These are phyloP conservation scores for Morelia viridis DNA, from an alignment of 2,797 vertebrate genomes.

Conservation along the genomic window DNA sequence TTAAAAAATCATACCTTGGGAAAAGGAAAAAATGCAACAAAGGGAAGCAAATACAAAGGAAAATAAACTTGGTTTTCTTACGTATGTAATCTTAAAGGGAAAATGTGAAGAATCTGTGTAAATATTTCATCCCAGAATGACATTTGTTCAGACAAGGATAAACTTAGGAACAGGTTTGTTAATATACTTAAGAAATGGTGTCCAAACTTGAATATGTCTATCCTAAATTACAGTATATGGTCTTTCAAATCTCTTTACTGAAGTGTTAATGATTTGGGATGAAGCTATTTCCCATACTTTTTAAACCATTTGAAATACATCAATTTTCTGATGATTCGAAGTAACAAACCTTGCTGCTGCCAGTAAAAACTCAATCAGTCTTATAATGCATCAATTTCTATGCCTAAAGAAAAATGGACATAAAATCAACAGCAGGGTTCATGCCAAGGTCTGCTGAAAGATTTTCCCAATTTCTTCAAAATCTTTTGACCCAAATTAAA, in stretches of 20 bases:
- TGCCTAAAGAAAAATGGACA: not conserved
- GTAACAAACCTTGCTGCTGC: not conserved
- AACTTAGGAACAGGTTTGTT: not conserved
- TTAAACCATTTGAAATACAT: not conserved
- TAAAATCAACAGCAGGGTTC: not conserved
- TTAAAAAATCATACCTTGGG: not conserved
- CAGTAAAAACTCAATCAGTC: not conserved
- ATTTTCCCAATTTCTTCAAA: not conserved
- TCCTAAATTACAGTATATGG: not conserved
- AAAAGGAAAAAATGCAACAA: not conserved
- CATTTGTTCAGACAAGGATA: not conserved
- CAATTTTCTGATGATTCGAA: not conserved
- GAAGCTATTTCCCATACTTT: not conserved
- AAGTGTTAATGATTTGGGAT: not conserved
- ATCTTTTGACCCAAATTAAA: not conserved
- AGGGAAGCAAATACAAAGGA: not conserved
- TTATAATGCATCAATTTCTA: not conserved
- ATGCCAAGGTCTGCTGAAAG: not conserved
- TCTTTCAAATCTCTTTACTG: not conserved
- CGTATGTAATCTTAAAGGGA: not conserved
- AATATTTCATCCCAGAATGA: not conserved
- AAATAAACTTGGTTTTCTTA: not conserved
- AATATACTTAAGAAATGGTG: not conserved
- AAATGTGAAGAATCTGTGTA: not conserved
- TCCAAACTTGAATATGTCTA: not conserved